Base-by-base conservation (phyloP, 2,888 invertebrate genomes). In the Ypsolopha sequella region DNA sequence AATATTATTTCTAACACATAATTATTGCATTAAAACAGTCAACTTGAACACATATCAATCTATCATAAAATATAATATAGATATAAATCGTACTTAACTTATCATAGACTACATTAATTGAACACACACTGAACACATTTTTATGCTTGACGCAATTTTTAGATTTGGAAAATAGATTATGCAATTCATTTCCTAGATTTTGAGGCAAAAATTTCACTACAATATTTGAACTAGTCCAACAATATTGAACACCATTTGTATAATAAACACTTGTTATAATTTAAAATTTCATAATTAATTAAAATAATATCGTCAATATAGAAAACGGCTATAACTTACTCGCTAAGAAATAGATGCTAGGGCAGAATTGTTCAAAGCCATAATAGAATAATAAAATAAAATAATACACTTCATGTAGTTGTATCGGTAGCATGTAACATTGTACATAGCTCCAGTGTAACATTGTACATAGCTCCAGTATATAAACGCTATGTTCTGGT, bases 211-310 rank as follows among this genome's bases (percentile, higher is more conserved):
- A 78, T 77, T 80, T 76, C 51, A 63, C 79, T 80, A 80, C 66
- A 73, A 80, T 74, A 80, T 77, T 78, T 80, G 63, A 73, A 75
- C 80, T 80, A 81, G 76, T 68, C 69, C 66, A 68, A 72, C 61
- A 65, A 63, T 65, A 65, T 66, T 64, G 60, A 64, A 50, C 41
- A 39, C 14, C 24, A 38, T 7, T 65, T 66, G 65, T 70, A 68
- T 67, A 66, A 66, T 65, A 68, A 61, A 71, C 68, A 65, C 66
- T 58, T 13, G 39, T 41, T 41, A 41, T 39, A 7, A 50, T 50
- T 50, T 43, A 11, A 33, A 41, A 41, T 35, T 41, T 48, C 34
- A 34, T 41, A 7, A n/a, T 43, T 33, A 6, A 35, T 36, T 52
- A 45, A 39, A 45, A 45, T 45, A 50, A 50, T 49, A 33, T 49